Evolutionary conservation across 1,140 invertebrate species (phyloP), one percentile per base, ranked within the genome.

Genomic region (Drosophila yakuba): DNA sequence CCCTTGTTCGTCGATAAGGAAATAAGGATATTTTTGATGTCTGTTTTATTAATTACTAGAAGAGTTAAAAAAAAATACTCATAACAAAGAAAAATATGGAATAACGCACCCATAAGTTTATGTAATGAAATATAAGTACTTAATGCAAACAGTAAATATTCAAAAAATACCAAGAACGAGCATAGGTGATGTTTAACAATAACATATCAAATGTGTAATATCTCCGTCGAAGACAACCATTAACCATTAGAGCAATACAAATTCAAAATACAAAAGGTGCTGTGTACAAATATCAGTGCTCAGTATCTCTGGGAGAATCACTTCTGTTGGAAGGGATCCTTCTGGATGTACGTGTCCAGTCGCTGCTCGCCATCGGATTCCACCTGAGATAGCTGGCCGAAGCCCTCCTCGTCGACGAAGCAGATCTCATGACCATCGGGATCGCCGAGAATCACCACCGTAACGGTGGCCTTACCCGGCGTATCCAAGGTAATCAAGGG

Each of bases 371-470:
- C 97, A 58, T 96, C 94, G 10, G 96, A 95, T 90, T 99, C 98
- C 11, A 97, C 94, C 84, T 97, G 94, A 0, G 98, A 99, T 32
- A 99, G 93, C 90, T 98, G 94, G 32, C 95, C 93, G 93, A 98
- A 99, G 28, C 95, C 97, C 93, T 99, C 98, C 85, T 99, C 98
- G 74, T 98, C 98, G 14, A 99, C 99, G 93, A 99, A 99, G 93
- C 98, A 99, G 69, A 99, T 99, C 94, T 99, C 98, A 93, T 99
- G 98, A 1, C 95, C 97, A 94, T 99, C 98, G 2, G 98, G 98
- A 94, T 99, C 98, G 32, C 97, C 97, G 7, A 99, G 93, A 85
- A 99, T 99, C 20, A 99, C 97, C 28, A 99, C 99, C 67, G 96
- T 94, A 0, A 99, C 98, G 8, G 97, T 97, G 2, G 98, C 98